Evolutionary conservation across 2,797 vertebrate genomes (phyloP).

Genomic region (Malurus splendens): DNA sequence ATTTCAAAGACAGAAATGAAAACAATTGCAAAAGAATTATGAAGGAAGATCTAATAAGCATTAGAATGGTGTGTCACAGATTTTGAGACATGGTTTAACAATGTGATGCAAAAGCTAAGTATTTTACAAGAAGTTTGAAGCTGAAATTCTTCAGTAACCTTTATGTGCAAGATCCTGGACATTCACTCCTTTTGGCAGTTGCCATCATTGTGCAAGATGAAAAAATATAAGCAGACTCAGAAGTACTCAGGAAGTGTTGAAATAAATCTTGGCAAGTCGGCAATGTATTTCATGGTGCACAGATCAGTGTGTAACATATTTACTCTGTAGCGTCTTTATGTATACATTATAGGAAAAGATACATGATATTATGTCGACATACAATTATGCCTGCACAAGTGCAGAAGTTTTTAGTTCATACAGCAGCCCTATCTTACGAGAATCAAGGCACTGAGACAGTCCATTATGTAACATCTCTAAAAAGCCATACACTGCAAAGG

Average conservation of each 20-base stretch:
- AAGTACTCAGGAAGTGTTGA: not conserved
- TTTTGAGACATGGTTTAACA: not conserved
- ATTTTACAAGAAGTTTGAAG: not conserved
- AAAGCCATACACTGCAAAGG: not conserved
- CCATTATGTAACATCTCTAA: not conserved
- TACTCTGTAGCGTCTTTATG: not conserved
- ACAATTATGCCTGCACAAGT: not conserved
- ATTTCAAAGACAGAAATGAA: not conserved
- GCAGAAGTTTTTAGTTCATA: not conserved
- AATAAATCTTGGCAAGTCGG: not conserved
- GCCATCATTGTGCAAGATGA: not conserved
- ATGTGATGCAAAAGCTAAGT: not conserved
- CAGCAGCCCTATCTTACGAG: not conserved
- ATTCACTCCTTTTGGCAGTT: not conserved
- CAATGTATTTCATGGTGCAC: not conserved
- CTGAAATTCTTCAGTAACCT: not conserved
- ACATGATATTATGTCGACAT: not conserved
- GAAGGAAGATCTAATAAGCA: not conserved
- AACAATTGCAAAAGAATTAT: not conserved
- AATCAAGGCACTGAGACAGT: not conserved
- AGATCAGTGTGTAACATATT: not conserved
- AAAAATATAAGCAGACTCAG: not conserved
- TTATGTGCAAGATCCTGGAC: not conserved
- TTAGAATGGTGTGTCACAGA: not conserved
- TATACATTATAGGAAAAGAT: not conserved